phyloP scores from a whole-genome alignment of 2,113 vertebrate genomes.

The Chloropsis hardwickii region DNA sequence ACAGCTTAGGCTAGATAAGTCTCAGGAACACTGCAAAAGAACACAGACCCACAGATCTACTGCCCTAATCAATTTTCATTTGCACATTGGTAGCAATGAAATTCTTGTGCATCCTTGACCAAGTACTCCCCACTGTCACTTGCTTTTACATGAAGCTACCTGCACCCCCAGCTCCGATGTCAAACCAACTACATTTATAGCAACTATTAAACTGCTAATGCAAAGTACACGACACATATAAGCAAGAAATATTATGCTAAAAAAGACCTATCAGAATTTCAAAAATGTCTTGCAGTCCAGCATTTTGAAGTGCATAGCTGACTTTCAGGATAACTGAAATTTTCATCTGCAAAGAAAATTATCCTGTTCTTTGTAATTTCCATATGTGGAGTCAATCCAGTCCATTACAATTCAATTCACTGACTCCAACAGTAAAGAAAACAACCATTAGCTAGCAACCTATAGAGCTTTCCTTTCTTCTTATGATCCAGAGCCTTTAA shows the following conservation, averaged over 20 bases:
- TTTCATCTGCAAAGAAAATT: not conserved
- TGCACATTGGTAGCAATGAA: not conserved
- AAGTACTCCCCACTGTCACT: not conserved
- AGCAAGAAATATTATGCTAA: not conserved
- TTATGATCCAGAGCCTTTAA: constrained; percentile 30
- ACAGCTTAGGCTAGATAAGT: not conserved
- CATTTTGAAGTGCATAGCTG: not conserved
- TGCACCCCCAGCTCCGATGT: not conserved
- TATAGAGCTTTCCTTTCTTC: constrained; percentile 46
- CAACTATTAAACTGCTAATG: not conserved
- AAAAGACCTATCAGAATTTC: not conserved
- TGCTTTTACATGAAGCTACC: not conserved
- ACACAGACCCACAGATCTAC: not conserved
- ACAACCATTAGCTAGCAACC: constrained; percentile 29
- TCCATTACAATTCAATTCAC: constrained; percentile 36
- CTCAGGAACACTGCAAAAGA: not conserved
- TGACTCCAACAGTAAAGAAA: constrained; percentile 37
- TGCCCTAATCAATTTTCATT: not conserved
- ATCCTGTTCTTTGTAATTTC: constrained; percentile 15
- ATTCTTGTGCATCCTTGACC: not conserved
- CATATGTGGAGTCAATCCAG: not conserved
- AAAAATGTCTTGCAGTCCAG: not conserved
- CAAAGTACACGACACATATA: not conserved
- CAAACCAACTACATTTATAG: not conserved
- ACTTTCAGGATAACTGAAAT: not conserved